phyloP scores from a whole-genome alignment of 2,113 vertebrate species.

The Odocoileus hemionus region DNA sequence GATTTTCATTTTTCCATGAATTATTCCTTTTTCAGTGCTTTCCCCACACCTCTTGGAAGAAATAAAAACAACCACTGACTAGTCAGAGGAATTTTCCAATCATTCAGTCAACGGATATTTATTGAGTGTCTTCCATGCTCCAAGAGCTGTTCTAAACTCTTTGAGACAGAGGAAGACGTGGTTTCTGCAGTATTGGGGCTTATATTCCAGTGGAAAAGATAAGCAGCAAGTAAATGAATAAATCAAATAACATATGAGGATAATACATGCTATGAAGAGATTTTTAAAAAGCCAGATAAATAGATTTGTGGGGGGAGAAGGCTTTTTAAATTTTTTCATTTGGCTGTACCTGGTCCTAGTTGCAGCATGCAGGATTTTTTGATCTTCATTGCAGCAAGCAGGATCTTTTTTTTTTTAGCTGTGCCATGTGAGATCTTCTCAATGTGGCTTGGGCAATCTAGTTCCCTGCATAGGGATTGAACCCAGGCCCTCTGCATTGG shows the following conservation, averaged over 20 bases:
- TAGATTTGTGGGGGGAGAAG: neutral
- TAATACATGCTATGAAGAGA: neutral
- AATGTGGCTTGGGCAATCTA: neutral
- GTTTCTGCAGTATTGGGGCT: neutral
- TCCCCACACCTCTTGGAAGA: neutral
- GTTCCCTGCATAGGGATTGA: neutral
- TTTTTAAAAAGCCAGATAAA: neutral
- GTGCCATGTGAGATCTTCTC: neutral
- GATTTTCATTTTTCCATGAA: constrained; percentile 49
- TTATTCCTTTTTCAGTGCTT: constrained; percentile 42
- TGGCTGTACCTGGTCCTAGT: neutral
- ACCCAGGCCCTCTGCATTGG: neutral
- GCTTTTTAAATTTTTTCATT: neutral
- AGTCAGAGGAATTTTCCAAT: constrained; percentile 48
- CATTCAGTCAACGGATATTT: neutral
- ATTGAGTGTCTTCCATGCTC: neutral
- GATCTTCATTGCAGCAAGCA: neutral
- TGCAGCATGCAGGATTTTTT: neutral
- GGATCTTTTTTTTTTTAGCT: neutral
- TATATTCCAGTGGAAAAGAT: neutral
- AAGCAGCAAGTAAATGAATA: too few species aligned
- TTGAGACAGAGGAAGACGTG: neutral
- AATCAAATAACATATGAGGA: neutral
- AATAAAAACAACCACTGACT: constrained; percentile 24
- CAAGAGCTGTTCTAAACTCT: neutral